Evolutionary conservation across 2,797 vertebrate genomes (phyloP).

Genomic region (Pseudomugil gertrudae): DNA sequence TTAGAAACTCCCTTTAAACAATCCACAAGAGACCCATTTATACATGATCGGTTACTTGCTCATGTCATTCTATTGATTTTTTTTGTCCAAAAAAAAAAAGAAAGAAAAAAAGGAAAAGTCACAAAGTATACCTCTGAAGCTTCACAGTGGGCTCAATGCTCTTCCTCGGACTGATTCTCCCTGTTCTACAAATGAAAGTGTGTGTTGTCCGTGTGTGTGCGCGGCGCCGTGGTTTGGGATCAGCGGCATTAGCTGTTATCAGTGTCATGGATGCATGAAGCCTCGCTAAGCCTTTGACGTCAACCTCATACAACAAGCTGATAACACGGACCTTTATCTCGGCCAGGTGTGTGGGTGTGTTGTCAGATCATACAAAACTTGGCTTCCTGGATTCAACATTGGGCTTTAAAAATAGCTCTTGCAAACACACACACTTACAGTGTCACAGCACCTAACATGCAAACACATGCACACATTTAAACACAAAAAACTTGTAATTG

Average conservation of each 20-base stretch:
- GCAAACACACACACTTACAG: conserved; percentile 32
- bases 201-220: conserved; percentile 32
- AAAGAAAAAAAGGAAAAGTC: neutral
- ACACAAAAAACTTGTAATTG: neutral
- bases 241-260: conserved; percentile 64
- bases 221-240: conserved; percentile 43
- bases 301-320: conserved; percentile 57
- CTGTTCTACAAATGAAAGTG: conserved; percentile 50
- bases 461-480: neutral
- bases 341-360: conserved; percentile 68
- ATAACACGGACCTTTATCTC: conserved; percentile 64
- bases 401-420: conserved; percentile 71
- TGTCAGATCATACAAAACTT: conserved; percentile 70
- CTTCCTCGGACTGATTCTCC: conserved; percentile 5
- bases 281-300: conserved; percentile 72
- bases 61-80: conserved; percentile 16
- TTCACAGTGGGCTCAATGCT: conserved; percentile 16
- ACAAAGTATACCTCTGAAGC: conserved; percentile 2
- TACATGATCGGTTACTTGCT: conserved; percentile 19
- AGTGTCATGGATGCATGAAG: conserved; percentile 55
- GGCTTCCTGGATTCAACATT: conserved; percentile 58
- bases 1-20: conserved; percentile 1
- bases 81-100: neutral
- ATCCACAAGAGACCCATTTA: neutral
- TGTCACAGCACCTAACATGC: conserved; percentile 10